Base-by-base conservation (phyloP, 2,888 invertebrate species). In the Aporophyla lueneburgensis region DNA sequence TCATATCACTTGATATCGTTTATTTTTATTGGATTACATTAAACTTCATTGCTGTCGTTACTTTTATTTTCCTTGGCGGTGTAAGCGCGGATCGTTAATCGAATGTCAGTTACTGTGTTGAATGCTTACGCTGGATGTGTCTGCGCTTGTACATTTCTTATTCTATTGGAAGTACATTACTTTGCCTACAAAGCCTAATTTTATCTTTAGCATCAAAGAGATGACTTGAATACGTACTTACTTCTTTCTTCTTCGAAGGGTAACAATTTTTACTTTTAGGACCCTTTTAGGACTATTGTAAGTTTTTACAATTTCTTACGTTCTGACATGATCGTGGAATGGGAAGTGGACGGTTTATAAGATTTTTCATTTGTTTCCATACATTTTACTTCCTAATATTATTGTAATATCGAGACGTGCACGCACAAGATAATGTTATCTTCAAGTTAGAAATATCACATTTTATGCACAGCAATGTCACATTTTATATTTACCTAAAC, bases 51-150 rank as follows among this genome's bases (percentile, higher is more conserved):
- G 70, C 72, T 51, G 24, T 75, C 81, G 40, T 85, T 81, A 71
- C 81, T 85, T 85, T 76, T 82, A 70, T 82, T 84, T 81, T 85
- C 68, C 9, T 74, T 71, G 54, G 61, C 56, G 14, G 58, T 74
- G 71, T 76, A 65, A 81, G 70, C 71, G 65, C 58, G 59, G 63
- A 59, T 77, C 65, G 68, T 81, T 83, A 85, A 83, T 81, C 82
- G 74, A 85, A 74, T 85, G 74, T 71, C 85, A 74, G 78, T 85
- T 85, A 81, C 71, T 77, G 85, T 78, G 85, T 77, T 81, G 74
- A 85, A 85, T 85, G 59, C 69, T 71, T 63, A 73, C 74, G 68
- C 70, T 80, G 58, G 62, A 73, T 51, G 58, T 70, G 59, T 59
- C 75, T 70, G 43, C 66, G 54, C 63, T 76, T 76, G 21, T 68